Conservation (phyloP, 1,140 invertebrate genomes). For the Panagrolaimus sp. region DNA sequence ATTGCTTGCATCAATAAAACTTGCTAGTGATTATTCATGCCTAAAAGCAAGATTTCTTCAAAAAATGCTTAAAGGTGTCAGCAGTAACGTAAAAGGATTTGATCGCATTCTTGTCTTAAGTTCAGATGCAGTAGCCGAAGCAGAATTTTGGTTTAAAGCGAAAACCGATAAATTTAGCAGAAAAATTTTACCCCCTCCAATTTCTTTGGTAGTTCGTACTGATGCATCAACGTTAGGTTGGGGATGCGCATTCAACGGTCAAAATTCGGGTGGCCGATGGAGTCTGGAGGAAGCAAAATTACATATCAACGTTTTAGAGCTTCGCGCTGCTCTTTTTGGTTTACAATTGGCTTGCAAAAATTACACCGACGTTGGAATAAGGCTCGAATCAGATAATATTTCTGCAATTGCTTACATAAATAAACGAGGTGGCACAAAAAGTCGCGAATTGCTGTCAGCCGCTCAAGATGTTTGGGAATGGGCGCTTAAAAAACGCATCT, state of each 20-base stretch:
- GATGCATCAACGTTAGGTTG: background rate
- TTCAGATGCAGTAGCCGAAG: background rate
- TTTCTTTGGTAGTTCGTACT: background rate
- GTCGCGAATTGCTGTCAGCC: background rate
- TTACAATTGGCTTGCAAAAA: background rate
- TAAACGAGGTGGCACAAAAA: background rate
- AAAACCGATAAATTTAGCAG: background rate
- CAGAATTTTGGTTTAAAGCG: background rate
- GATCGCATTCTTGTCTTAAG: background rate
- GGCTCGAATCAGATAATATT: background rate
- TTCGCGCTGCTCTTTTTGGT: background rate
- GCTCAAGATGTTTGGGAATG: background rate
- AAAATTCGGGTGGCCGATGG: background rate
- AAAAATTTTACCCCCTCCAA: background rate
- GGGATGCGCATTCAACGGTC: background rate
- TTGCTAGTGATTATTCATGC: background rate
- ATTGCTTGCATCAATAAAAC: background rate
- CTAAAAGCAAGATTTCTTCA: background rate
- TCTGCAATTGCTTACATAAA: background rate
- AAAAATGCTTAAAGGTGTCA: background rate
- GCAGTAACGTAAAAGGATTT: background rate
- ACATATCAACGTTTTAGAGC: slow-evolving; percentile 8
- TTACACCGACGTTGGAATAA: background rate
- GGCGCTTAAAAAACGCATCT: background rate
- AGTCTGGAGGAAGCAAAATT: background rate